Conservation (phyloP, 1,140 invertebrate species). For the Hermetia illucens region DNA sequence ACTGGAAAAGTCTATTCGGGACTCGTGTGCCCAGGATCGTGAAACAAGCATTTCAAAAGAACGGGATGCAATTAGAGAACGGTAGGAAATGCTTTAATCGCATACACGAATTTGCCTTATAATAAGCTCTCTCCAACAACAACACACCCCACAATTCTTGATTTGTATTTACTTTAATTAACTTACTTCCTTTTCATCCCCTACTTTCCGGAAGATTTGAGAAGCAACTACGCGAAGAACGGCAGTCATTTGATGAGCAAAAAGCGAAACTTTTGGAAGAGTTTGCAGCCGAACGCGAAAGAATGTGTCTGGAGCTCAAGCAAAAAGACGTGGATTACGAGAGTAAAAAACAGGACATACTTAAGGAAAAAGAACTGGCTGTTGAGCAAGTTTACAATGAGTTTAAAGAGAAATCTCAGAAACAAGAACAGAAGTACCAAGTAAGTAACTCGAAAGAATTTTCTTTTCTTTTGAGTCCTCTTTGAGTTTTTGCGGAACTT, state of each 20-base stretch:
- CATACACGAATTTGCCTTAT: no score
- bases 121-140: no score
- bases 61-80: conserved; percentile 31
- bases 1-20: conserved; percentile 33
- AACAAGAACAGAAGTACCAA: conserved; percentile 28
- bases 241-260: conserved; percentile 37
- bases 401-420: conserved; percentile 32
- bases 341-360: conserved; percentile 15
- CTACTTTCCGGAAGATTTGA: conserved; percentile 32
- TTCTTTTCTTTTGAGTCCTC: not conserved
- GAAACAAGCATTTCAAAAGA: conserved; percentile 37
- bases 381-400: conserved; percentile 32
- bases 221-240: conserved; percentile 37
- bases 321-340: conserved; percentile 29
- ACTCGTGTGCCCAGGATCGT: conserved; percentile 32
- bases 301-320: conserved; percentile 21
- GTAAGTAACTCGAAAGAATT: no score
- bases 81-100: conserved; percentile 14
- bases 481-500: not conserved
- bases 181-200: no score
- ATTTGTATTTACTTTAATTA: no score
- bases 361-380: conserved; percentile 21
- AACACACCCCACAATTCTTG: no score
- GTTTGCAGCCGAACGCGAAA: conserved; percentile 28
- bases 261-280: conserved; percentile 34